Base-by-base conservation (phyloP, 2,888 invertebrate genomes). In the Endotricha flammealis region DNA sequence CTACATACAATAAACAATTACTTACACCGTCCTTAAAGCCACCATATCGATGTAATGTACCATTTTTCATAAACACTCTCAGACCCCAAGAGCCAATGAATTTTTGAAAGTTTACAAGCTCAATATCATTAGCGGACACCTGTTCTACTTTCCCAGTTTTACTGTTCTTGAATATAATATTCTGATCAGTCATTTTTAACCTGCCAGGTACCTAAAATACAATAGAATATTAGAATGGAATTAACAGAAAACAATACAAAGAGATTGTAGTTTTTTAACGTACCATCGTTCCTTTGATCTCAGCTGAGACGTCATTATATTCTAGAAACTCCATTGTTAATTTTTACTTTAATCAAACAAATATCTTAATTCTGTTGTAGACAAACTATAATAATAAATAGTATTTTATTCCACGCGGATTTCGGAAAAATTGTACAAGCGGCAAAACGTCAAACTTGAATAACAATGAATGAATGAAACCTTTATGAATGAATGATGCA, bases 71-170 rank as follows among this genome's bases (percentile, higher is more conserved):
- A 54, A 97, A 95, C 14, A 99, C 85, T 34, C 98, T 89, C 1
- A 99, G 77, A 1, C 98, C 98, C 91, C 94, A 95, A 0, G 92
- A 93, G 11, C 96, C 94, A 20, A 97, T 95, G 53, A 99, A 92
- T 61, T 95, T 93, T 69, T 98, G 94, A 88, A 97, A 98, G 70
- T 95, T 95, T 0, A 96, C 95, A 38, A 93, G 81, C 35, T 98
- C 97, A 59, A 99, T 93, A 51, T 99, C 98, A 30, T 89, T 85
- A 0, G 93, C 89, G 20, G 90, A 88, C 46, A 98, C 92, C 66
- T 96, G 95, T 65, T 98, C 98, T 1, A 98, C 95, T 80, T 97
- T 98, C 1, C 99, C 99, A 0, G 98, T 99, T 81, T 96, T 97
- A 48, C 90, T 93, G 75, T 98, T 98, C 74, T 98, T 98, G 71